Base-by-base conservation (phyloP, 53 echinoderm and acorn worm genomes). In the Echinarachnius parma region DNA sequence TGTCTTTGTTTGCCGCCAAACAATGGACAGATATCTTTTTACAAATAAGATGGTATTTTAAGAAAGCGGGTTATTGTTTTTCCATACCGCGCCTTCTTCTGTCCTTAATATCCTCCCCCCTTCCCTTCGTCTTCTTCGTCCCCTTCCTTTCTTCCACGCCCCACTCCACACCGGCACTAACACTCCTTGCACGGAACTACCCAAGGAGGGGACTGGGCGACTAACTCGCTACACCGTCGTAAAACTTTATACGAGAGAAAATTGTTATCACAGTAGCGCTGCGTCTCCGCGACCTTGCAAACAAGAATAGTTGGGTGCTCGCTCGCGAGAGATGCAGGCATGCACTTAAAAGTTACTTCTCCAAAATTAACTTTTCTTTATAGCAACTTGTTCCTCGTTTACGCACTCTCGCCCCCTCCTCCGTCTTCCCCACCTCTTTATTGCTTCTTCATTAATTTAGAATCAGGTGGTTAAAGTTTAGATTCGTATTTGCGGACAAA, bases 241-340 rank as follows among this genome's bases (percentile, higher is more conserved):
- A 72, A 72, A 72, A 72, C 55, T 72, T 72, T 72, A 72, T 72
- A 72, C 56, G 22, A 56, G 44, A 55, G 72, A 56, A 72, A 72
- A 72, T 72, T 72, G 72, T 72, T 72, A 72, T 72, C 72, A 56
- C 72, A 72, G 72, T 37, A 16, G 45, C 37, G 20, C 61, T 19
- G 15, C 28, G 4, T 53, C 57, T 34, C 21, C 54, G n/a, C 9
- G 32, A 2, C 50, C 31, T 52, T 28, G 9, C 52, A 46, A 44
- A 28, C 27, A 44, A 23, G 45, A 64, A 42, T 20, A 31, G 68
- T 52, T n/a, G n/a, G n/a, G n/a, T n/a, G 61, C 22, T 7, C 10
- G 10, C 10, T 10, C 21, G 36, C 2, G 21, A 27, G 53, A 14
- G 72, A 7, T 56, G 72, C 54, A 56, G 72, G 56, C 72, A 56